Base-by-base conservation (phyloP, 2,113 vertebrate species). In the Tragelaphus imberbis region DNA sequence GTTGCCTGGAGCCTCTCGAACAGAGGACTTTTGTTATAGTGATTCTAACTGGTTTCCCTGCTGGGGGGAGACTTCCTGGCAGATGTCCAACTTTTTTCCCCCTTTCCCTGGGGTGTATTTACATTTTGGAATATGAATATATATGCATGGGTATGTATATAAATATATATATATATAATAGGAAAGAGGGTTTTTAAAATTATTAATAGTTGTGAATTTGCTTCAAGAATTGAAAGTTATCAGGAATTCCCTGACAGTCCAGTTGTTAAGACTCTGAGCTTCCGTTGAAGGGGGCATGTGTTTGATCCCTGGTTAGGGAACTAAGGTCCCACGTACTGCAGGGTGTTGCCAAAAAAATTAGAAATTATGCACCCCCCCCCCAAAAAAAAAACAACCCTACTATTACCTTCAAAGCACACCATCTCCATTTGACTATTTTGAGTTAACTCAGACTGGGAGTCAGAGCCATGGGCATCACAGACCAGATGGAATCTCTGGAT, bases 1-100 rank as follows among this genome's bases (percentile, higher is more conserved):
- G 11, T 59, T 86, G 51, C 53, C 55, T 71, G n/a, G 23, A 92
- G 47, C 25, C 51, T 94, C 88, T 81, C 75, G 28, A 93, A 98
- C 91, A 97, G 95, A 97, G 28, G 65, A 9, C 36, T 71, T 92
- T 93, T 97, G 79, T 97, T 97, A 25, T 10, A 21, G 10, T 75
- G 91, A 86, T 91, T 84, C 90, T 90, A 17, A 77, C 84, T 75
- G 75, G 65, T 53, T 94, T 96, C 82, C 12, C 36, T 53, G 51
- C 85, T 25, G 10, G 28, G 71, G 53, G 12, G 12, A 94, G 21
- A 81, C 55, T 90, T 96, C 53, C 86, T 95, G 90, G 59, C 53
- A 79, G 30, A 87, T 58, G 95, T 89, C 68, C 87, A 80, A 77
- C 1, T 14, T 80, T 91, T 89, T 56, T 36, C 17, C 58, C 5